Base-by-base conservation (phyloP, 53 echinoderm and acorn worm species). In the Stichopus horrens region DNA sequence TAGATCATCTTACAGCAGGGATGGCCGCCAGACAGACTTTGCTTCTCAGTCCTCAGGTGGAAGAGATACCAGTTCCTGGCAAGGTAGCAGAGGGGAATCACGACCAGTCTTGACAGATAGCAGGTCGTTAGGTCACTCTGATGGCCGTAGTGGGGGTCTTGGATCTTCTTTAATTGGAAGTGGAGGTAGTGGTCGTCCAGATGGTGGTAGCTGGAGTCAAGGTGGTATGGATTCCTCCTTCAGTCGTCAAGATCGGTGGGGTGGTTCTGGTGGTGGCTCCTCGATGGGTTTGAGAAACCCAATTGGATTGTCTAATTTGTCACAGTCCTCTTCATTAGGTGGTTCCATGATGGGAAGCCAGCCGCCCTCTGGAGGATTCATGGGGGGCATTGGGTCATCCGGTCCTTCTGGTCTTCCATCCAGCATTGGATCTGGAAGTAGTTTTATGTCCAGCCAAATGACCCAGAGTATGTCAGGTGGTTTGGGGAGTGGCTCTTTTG, bases 391-490 rank as follows among this genome's bases (percentile, higher is more conserved):
- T 4, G 93, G 93, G 16, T 67, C 80, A 37, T 77, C 86, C 20
- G 58, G 89, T 21, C 71, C 86, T 23, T 76, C 76, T 21, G 92
- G 88, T 13, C 89, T 90, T 76, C 81, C 76, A 73, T 88, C 91
- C 18, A 86, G 74, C 76, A 85, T 76, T 20, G 92, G 92, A 77
- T 76, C 86, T 54, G 88, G 93, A 8, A 81, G 93, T 74, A 90
- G 88, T 18, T 91, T 93, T 51, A 88, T 95, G 16, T 77, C 88
- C 21, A 92, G 87, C 88, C 92, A 89, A 53, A 94, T 91, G 86
- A 76, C 90, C 14, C 77, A 77, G 5, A 88, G 89, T 7, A 90
- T 90, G 58, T 79, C 91, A 73, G 74, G 93, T 9, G 77, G 91
- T 21, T 82, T 89, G 2, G 90, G 90, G 8, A 57, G 55, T 20